These are phyloP conservation scores for Pituophis catenifer DNA, from an alignment of 2,113 vertebrate species.

Conservation along the genomic window DNA sequence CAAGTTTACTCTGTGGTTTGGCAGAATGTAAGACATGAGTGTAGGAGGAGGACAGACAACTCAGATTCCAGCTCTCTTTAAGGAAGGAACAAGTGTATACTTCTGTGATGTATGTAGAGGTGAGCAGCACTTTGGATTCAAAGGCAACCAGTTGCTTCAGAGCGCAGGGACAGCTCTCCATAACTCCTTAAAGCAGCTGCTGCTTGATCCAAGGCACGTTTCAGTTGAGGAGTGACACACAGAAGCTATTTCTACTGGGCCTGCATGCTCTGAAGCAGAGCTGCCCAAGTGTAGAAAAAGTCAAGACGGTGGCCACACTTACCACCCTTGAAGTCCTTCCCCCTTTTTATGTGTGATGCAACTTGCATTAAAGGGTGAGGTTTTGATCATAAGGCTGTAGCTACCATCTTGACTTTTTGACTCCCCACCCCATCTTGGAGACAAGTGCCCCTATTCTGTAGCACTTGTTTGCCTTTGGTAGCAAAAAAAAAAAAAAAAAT, in stretches of 20 bases:
- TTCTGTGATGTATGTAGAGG: background rate
- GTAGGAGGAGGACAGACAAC: background rate
- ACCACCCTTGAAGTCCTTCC: background rate
- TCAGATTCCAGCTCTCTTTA: background rate
- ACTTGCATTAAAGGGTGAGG: background rate
- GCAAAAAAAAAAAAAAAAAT: too few relatives aligned
- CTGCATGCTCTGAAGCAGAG: background rate
- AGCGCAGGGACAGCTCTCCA: background rate
- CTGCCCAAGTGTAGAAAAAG: background rate
- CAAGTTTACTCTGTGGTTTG: background rate
- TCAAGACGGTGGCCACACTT: too few relatives aligned
- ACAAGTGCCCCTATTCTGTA: background rate
- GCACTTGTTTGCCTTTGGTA: background rate
- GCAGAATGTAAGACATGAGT: accelerated
- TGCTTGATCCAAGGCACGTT: background rate
- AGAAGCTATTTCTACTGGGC: background rate
- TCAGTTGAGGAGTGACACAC: background rate
- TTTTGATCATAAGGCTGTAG: background rate
- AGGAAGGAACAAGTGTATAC: background rate
- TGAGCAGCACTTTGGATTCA: background rate
- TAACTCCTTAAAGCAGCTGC: background rate
- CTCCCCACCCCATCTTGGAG: background rate
- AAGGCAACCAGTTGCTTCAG: background rate
- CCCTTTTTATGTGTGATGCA: background rate
- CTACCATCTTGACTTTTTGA: background rate